These are phyloP conservation scores for Apostichopus leukothele DNA, from an alignment of 53 echinoderm and acorn worm species.

Conservation along the genomic window DNA sequence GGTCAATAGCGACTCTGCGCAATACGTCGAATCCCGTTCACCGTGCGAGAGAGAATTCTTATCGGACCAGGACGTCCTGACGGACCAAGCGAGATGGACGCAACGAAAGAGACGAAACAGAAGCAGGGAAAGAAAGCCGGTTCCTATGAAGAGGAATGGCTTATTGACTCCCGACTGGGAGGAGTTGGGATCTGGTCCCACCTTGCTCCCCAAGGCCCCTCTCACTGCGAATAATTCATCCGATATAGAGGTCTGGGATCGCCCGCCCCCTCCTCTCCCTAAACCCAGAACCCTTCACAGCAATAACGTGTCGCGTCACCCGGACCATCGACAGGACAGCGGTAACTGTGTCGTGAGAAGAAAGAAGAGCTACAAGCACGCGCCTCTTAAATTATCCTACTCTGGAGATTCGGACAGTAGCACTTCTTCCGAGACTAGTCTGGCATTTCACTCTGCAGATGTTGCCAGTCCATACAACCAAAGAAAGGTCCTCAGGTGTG, in stretches of 20 bases:
- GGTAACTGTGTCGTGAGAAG: not conserved
- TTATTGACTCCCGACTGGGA: not conserved
- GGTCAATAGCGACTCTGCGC: not conserved
- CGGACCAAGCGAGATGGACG: constrained; percentile 32
- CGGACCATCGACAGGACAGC: not conserved
- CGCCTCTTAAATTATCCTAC: constrained; percentile 25
- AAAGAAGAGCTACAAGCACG: constrained; percentile 19
- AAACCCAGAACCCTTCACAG: constrained; percentile 22
- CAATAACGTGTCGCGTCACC: constrained; percentile 12
- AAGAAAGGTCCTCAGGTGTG: not conserved
- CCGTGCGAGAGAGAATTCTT: not conserved
- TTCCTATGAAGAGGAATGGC: constrained; percentile 19
- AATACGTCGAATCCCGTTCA: not conserved
- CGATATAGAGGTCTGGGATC: constrained; percentile 12
- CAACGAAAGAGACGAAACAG: constrained; percentile 9
- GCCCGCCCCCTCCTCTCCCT: constrained; percentile 45
- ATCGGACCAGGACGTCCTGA: constrained; percentile 22
- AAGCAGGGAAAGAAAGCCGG: constrained; percentile 20
- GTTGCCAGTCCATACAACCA: not conserved
- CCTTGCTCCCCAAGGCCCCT: not conserved
- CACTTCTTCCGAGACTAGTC: not conserved
- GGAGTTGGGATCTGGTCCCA: not conserved
- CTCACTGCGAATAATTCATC: not conserved
- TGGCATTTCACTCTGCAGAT: not conserved
- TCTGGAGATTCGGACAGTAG: constrained; percentile 37